Evolutionary conservation across 1,140 invertebrate species (phyloP), one percentile per base, ranked within the genome.

Genomic region (Protaetia brevitarsis): DNA sequence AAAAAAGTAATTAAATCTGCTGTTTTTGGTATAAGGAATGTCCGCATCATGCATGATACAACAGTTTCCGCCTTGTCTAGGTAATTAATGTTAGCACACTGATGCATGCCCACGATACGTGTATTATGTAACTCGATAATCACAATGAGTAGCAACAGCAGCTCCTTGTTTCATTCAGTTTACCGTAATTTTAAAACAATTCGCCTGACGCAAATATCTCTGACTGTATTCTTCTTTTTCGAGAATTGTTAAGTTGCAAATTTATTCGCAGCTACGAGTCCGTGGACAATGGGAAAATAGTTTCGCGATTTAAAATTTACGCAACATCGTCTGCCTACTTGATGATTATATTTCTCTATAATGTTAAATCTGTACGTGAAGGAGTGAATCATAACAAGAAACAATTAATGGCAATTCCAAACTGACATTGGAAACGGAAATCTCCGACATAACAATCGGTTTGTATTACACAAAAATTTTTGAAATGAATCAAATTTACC

Each of bases 201-300:
- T 34, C 11, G 41, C 41, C 19, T 19, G 19, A 51, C 26, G 41
- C 41, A 51, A 51, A 51, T 51, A 7, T 51, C 41, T 6, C 2
- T 11, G 2, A n/a, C 31, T 8, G 19, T 6, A 16, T 10, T 51
- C 10, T 51, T 37, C 13, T 41, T 51, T 51, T 51, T 26, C 6
- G 41, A 26, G 6, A 11, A 23, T 6, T 51, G 26, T 51, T 51
- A 23, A 51, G 26, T 51, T 51, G 41, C 41, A 51, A 51, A 51
- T 51, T 51, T 19, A 51, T 51, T 51, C 19, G 6, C 1, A 23
- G 5, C 41, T 5, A 23, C 41, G 26, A 16, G 19, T 51, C 41
- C 41, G 41, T 23, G 41, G 41, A 51, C 41, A 51, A 51, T 51
- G 41, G 41, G 41, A 51, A 51, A 51, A 51, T 51, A 51, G 16